A percentile compares a stretch with the other conserved stretches of the same genome.
phyloP scores from a whole-genome alignment of 2,113 vertebrate species.

The Psittacula cyanocephala region DNA sequence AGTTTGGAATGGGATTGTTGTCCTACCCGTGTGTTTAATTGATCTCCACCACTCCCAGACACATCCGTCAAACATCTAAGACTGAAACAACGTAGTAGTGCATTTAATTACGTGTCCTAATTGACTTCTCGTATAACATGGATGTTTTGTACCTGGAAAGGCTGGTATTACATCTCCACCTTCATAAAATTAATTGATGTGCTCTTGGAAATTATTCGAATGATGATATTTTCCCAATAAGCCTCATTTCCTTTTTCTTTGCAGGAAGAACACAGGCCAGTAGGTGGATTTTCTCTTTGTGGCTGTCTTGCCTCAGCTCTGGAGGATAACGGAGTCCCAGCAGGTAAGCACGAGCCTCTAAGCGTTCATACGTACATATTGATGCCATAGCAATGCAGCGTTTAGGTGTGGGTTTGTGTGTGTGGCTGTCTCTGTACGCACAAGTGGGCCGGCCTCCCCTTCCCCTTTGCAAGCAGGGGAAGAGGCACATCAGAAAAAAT shows the following conservation, averaged over 20 bases:
- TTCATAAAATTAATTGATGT: background rate
- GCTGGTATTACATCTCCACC: background rate
- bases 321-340: conserved; percentile 89
- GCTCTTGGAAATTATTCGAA: background rate
- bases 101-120: background rate
- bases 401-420: background rate
- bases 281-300: conserved; percentile 88
- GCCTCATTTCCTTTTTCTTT: background rate
- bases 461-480: background rate
- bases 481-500: background rate
- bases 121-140: background rate
- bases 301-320: conserved; percentile 91
- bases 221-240: background rate
- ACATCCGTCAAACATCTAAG: background rate
- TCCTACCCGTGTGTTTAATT: background rate
- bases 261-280: conserved; percentile 89
- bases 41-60: background rate
- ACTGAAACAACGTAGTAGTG: background rate
- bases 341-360: conserved; percentile 74
- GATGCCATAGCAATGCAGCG: background rate
- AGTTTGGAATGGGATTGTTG: background rate
- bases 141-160: background rate
- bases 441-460: background rate
- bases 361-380: background rate
- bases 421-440: background rate